Percentiles rank a stretch among this genome's conserved stretches.
Evolutionary conservation across 23 tunicate genomes (phyloP).

Genomic region (Halocynthia aurantium): DNA sequence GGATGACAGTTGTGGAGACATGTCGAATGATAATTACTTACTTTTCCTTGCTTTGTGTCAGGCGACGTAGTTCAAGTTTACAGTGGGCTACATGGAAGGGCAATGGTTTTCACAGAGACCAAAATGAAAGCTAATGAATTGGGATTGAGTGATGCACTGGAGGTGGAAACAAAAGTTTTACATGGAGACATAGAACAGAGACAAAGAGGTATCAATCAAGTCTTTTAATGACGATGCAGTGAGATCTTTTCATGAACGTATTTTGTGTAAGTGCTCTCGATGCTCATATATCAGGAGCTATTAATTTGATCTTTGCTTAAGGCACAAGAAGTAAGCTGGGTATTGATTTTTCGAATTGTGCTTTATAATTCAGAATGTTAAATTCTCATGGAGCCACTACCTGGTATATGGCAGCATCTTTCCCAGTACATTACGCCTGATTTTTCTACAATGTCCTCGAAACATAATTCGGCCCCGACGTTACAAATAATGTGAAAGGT

Average conservation of each 20-base stretch:
- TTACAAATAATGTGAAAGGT: conserved; percentile 30
- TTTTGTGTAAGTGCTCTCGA: conserved; percentile 43
- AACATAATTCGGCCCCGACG: conserved; percentile 28
- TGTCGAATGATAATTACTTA: background rate
- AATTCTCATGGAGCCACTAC: conserved; percentile 42
- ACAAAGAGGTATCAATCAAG: conserved; percentile 71
- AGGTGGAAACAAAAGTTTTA: conserved; percentile 80
- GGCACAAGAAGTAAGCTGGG: conserved; percentile 32
- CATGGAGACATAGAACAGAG: conserved; percentile 97
- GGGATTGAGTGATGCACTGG: conserved; percentile 45
- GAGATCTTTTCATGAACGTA: conserved; percentile 1
- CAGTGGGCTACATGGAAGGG: conserved; percentile 89
- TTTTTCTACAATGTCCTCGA: conserved; percentile 43
- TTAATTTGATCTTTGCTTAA: conserved; percentile 45
- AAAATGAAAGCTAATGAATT: conserved; percentile 77
- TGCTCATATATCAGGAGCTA: conserved; percentile 80
- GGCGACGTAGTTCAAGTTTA: conserved; percentile 76
- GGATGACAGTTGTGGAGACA: background rate
- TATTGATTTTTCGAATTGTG: background rate
- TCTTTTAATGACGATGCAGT: conserved; percentile 55
- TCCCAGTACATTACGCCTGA: conserved; percentile 32
- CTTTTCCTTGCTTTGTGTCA: conserved; percentile 10
- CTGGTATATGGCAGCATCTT: conserved; percentile 44
- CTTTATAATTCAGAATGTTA: background rate
- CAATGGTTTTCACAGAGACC: conserved; percentile 90